Evolutionary conservation across 1,140 invertebrate genomes (phyloP).

Genomic region (Drosophila lowei): DNA sequence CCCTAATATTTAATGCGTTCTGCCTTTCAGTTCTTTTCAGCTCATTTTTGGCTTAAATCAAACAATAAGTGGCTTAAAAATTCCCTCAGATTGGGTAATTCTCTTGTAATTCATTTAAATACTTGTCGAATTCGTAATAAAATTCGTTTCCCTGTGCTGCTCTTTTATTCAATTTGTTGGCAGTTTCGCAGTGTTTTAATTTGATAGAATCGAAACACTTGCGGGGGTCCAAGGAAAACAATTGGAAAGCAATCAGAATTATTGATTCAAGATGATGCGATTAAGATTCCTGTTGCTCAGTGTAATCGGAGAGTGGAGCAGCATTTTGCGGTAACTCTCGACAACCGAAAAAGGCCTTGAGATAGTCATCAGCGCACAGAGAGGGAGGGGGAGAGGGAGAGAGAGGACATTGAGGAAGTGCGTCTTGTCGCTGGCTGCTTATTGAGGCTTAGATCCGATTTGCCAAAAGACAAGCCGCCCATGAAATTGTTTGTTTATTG

Average conservation of each 20-base stretch:
- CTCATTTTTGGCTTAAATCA: too few relatives aligned
- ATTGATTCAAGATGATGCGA: constrained; percentile 40
- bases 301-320: constrained; percentile 50
- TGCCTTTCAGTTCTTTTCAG: too few relatives aligned
- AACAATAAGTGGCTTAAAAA: too few relatives aligned
- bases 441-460: constrained; percentile 82
- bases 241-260: constrained; percentile 34
- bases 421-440: constrained; percentile 79
- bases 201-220: constrained; percentile 9
- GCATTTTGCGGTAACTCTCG: constrained; percentile 36
- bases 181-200: not conserved
- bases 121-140: too few relatives aligned
- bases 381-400: not conserved
- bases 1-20: too few relatives aligned
- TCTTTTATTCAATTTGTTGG: too few relatives aligned
- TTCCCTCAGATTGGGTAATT: too few relatives aligned
- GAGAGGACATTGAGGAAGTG: constrained; percentile 59
- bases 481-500: constrained; percentile 82
- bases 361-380: constrained; percentile 60
- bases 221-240: too few relatives aligned
- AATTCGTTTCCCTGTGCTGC: too few relatives aligned
- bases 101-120: too few relatives aligned
- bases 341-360: not conserved
- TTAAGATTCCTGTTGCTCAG: constrained; percentile 54
- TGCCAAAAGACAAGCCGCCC: constrained; percentile 76